phyloP scores from a whole-genome alignment of 2,797 vertebrate genomes.

The Pogonophryne albipinna region DNA sequence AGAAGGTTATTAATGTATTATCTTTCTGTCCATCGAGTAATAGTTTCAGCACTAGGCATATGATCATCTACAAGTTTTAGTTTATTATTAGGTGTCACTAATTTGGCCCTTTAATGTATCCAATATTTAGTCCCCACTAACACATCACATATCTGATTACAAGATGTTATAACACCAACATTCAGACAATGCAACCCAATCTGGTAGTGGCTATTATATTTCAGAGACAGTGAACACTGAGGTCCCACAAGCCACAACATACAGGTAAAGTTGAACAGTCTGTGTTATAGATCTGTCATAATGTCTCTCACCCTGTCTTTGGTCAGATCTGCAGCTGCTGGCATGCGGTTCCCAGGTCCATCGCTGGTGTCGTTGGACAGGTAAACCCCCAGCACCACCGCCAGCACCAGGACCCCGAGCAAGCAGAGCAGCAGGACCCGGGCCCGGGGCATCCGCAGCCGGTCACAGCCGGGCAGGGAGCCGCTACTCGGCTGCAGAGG shows the following conservation, averaged over 20 bases:
- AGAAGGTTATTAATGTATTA: not conserved
- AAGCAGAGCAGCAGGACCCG: slow-evolving; percentile 81
- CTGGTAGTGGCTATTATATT: not conserved
- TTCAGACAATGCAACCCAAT: not conserved
- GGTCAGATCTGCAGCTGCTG: slow-evolving; percentile 58
- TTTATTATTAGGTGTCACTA: too few species aligned
- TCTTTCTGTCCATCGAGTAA: not conserved
- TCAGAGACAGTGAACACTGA: not conserved
- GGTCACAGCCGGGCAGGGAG: slow-evolving; percentile 66
- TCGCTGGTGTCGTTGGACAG: slow-evolving; percentile 72
- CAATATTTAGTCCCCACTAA: not conserved
- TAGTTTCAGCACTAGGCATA: not conserved
- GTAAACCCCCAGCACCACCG: slow-evolving; percentile 79
- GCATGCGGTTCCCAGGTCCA: slow-evolving; percentile 36
- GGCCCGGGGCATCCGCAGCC: slow-evolving; percentile 63
- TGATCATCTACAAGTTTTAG: not conserved
- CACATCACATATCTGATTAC: slow-evolving; percentile 13
- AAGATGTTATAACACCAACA: not conserved
- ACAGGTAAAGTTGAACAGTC: not conserved
- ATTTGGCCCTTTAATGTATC: not conserved
- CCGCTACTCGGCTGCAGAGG: slow-evolving; percentile 63
- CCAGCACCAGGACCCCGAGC: slow-evolving; percentile 77
- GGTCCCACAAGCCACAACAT: not conserved
- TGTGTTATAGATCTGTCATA: not conserved
- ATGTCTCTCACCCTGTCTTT: slow-evolving; percentile 78